These are phyloP conservation scores for Drosophila aldrichi DNA, from an alignment of 2,888 invertebrate species.

Conservation along the genomic window DNA sequence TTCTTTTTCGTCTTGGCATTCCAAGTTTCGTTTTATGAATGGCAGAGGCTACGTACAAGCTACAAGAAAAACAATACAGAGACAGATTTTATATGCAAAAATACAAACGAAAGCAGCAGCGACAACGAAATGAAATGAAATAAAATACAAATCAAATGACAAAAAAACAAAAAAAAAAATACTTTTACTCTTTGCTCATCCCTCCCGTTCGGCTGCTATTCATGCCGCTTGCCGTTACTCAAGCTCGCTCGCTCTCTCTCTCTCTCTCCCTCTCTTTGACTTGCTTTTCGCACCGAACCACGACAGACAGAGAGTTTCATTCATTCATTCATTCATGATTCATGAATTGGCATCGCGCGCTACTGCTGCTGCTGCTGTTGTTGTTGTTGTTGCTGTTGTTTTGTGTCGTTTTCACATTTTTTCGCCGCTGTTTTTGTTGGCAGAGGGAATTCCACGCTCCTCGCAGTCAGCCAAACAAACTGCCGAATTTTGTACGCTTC, in stretches of 20 bases:
- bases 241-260: background rate
- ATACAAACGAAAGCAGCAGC: constrained; percentile 42
- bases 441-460: constrained; percentile 55
- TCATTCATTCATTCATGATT: constrained; percentile 71
- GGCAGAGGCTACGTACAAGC: constrained; percentile 30
- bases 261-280: constrained; percentile 3
- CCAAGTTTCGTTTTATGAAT: constrained; percentile 70
- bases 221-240: background rate
- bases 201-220: constrained; percentile 4
- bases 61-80: constrained; percentile 41
- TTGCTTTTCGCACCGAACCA: constrained; percentile 35
- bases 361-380: constrained; percentile 20
- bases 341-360: constrained; percentile 49
- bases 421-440: constrained; percentile 31
- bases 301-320: constrained; percentile 71
- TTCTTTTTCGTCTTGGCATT: constrained; percentile 38
- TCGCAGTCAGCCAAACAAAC: constrained; percentile 31
- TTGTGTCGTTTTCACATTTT: constrained; percentile 56
- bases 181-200: constrained; percentile 50
- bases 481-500: constrained; percentile 39
- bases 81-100: constrained; percentile 58
- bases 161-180: constrained; percentile 53
- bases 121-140: constrained; percentile 33
- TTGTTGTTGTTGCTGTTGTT: background rate
- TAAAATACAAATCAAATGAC: constrained; percentile 58